phyloP scores from a whole-genome alignment of 1,140 invertebrate species.

The Calosoma granatense region DNA sequence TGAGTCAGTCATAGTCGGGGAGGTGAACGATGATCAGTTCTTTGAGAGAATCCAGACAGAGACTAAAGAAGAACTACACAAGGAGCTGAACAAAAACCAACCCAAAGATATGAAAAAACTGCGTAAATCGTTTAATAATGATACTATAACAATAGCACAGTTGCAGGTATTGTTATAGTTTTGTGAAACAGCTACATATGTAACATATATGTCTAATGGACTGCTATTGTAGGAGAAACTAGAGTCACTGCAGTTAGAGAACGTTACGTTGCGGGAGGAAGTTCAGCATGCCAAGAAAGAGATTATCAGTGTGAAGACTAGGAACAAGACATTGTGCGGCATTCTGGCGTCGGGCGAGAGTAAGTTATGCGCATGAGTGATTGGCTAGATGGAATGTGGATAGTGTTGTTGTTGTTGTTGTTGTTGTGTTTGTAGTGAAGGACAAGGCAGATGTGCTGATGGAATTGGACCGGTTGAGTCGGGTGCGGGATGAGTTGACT shows the following conservation, averaged over 20 bases:
- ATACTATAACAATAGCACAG: slow-evolving; percentile 27
- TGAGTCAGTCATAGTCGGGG: slow-evolving; percentile 1
- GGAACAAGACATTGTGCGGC: slow-evolving; percentile 67
- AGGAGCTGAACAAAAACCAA: slow-evolving; percentile 52
- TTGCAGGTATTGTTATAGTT: slow-evolving; percentile 26
- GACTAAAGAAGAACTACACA: slow-evolving; percentile 50
- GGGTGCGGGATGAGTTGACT: slow-evolving; percentile 63
- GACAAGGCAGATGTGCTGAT: slow-evolving; percentile 67
- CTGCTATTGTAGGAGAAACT: slow-evolving; percentile 41
- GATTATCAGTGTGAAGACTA: slow-evolving; percentile 58
- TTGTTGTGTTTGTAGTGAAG: slow-evolving; percentile 58
- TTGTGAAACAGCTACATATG: slow-evolving; percentile 1
- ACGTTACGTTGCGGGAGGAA: slow-evolving; percentile 47
- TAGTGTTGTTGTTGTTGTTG: background rate
- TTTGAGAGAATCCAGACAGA: slow-evolving; percentile 58
- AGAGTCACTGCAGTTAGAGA: slow-evolving; percentile 54
- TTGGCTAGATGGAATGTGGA: slow-evolving; percentile 17
- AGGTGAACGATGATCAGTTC: slow-evolving; percentile 39
- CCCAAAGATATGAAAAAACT: slow-evolving; percentile 29
- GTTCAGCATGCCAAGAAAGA: slow-evolving; percentile 53
- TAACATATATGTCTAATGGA: slow-evolving; percentile 2
- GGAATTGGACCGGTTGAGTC: slow-evolving; percentile 59
- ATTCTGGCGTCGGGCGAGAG: slow-evolving; percentile 71
- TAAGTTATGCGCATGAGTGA: slow-evolving; percentile 45
- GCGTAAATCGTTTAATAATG: slow-evolving; percentile 26